Percentiles rank a stretch among this genome's conserved stretches.
Conservation (phyloP, 1,140 invertebrate species). For the Planococcus citri region DNA sequence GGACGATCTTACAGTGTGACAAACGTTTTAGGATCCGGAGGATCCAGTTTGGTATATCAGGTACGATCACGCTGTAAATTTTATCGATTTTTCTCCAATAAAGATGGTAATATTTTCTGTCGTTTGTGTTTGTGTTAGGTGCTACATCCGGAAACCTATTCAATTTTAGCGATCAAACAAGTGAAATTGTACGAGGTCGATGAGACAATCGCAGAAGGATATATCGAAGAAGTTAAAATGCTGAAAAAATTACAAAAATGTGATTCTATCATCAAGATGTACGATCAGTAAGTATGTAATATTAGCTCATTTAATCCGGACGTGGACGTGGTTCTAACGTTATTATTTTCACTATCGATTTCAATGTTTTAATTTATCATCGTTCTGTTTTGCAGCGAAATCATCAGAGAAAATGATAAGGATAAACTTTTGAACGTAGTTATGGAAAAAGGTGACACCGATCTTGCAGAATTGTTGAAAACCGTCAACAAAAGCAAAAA, state of each 20-base stretch:
- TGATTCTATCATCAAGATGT: slow-evolving; percentile 68
- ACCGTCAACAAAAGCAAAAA: slow-evolving; percentile 41
- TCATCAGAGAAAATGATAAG: slow-evolving; percentile 41
- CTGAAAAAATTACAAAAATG: slow-evolving; percentile 70
- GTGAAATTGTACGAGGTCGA: slow-evolving; percentile 58
- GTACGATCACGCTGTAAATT: slow-evolving; percentile 22
- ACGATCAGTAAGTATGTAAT: slow-evolving; percentile 67
- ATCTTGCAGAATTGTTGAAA: slow-evolving; percentile 67
- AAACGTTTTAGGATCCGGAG: slow-evolving; percentile 29
- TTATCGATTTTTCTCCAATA: neutral
- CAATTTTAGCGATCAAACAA: slow-evolving; percentile 30
- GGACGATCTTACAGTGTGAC: slow-evolving; percentile 27
- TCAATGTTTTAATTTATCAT: slow-evolving; percentile 24
- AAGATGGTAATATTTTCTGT: neutral
- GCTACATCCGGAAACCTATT: slow-evolving; percentile 26
- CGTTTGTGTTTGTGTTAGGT: slow-evolving; percentile 28
- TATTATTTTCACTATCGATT: slow-evolving; percentile 1
- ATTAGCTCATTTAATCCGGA: too few relatives aligned
- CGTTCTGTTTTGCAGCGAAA: slow-evolving; percentile 34
- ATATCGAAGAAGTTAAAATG: slow-evolving; percentile 80
- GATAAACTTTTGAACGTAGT: slow-evolving; percentile 58
- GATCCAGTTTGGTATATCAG: slow-evolving; percentile 30
- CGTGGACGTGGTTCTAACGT: too few relatives aligned
- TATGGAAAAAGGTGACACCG: slow-evolving; percentile 85
- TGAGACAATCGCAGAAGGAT: slow-evolving; percentile 56